phyloP scores from a whole-genome alignment of 37 sponge, comb jelly and placozoan genomes.

The Geodia barretti region DNA sequence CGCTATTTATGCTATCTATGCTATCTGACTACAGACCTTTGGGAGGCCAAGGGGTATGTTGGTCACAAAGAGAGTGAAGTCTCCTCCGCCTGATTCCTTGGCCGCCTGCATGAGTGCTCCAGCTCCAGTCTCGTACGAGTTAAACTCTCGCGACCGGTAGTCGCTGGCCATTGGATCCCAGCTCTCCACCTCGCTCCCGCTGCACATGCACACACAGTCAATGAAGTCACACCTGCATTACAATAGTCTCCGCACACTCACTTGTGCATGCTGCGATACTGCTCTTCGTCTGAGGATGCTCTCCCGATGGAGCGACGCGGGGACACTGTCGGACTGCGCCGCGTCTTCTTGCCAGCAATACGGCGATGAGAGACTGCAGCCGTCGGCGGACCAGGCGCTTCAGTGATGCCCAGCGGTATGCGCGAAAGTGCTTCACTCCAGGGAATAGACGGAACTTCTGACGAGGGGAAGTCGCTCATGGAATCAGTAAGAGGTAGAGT shows the following conservation, averaged over 20 bases:
- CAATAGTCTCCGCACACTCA: no score
- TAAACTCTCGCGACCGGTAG: constrained; percentile 40
- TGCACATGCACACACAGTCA: background rate
- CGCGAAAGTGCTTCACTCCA: background rate
- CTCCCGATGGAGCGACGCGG: background rate
- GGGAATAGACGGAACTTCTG: background rate
- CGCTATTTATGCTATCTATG: no score
- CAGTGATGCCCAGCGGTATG: background rate
- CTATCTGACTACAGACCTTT: constrained; percentile 51
- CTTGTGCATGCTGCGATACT: background rate
- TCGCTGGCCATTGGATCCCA: constrained; percentile 68
- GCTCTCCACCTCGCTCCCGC: constrained; percentile 1
- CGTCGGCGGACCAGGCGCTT: background rate
- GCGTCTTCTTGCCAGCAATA: background rate
- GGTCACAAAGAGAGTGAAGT: constrained; percentile 37
- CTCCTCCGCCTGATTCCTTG: background rate
- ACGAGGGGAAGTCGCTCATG: background rate
- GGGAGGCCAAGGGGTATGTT: constrained; percentile 35
- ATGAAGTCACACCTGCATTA: no score
- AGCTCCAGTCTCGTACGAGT: constrained; percentile 44
- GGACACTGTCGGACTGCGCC: background rate
- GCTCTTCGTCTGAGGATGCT: no score
- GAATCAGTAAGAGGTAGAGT: no score
- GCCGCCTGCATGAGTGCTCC: constrained; percentile 22
- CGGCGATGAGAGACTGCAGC: no score